Conservation (phyloP, 2,113 vertebrate genomes). For the Ursus arctos region DNA sequence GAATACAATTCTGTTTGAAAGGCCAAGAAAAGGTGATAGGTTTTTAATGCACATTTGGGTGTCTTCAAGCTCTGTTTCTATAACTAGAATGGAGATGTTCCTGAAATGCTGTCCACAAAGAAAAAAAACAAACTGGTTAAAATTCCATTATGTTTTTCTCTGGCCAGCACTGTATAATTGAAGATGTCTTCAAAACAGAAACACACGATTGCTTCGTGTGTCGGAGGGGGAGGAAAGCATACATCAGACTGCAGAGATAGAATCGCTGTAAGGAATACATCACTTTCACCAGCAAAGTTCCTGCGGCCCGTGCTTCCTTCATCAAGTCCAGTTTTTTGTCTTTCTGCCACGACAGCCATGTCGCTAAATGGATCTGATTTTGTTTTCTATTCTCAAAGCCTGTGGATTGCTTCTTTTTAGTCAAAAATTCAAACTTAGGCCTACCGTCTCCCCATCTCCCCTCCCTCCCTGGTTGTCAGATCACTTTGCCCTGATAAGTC, state of each 20-base stretch:
- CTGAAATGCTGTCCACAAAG: slow-evolving; percentile 45
- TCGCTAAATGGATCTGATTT: not conserved
- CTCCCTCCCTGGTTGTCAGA: not conserved
- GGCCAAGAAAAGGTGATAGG: not conserved
- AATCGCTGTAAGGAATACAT: not conserved
- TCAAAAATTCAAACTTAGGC: not conserved
- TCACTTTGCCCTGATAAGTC: not conserved
- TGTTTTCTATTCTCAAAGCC: not conserved
- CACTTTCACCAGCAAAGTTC: not conserved
- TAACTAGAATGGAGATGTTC: slow-evolving; percentile 35
- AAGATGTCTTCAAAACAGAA: slow-evolving; percentile 39
- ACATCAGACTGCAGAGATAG: not conserved
- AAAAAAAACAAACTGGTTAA: slow-evolving; percentile 9
- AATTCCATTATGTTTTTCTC: slow-evolving; percentile 24
- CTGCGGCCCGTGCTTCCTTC: not conserved
- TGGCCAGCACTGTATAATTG: not conserved
- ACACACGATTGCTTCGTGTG: not conserved
- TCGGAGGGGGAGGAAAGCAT: too few species aligned
- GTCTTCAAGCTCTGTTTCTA: not conserved
- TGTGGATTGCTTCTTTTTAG: not conserved
- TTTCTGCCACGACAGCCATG: not conserved
- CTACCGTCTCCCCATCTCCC: not conserved
- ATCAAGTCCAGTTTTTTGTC: not conserved
- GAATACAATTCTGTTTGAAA: slow-evolving; percentile 67
- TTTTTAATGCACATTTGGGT: slow-evolving; percentile 14